Base-by-base conservation (phyloP, 2,888 invertebrate genomes). In the Macrophya annulata region DNA sequence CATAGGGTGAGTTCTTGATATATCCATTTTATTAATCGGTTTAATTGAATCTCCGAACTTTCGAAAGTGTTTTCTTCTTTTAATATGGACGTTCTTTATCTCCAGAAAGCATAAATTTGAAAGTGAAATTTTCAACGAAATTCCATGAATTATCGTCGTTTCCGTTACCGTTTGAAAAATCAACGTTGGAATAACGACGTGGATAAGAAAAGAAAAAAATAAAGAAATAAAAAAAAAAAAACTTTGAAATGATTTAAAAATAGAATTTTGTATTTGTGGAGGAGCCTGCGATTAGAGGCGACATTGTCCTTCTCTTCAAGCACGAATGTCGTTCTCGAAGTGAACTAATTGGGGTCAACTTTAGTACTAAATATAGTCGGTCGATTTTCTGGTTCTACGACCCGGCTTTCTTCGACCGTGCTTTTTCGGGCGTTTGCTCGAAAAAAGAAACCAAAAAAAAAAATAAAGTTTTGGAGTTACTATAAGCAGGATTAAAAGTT, bases 1-100 rank as follows among this genome's bases (percentile, higher is more conserved):
- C 98, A 89, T 98, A 97, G 96, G 89, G 93, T 93, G 87, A 92
- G 91, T 91, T 84, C 55, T 45, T 48, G 31, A 3, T 21, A 65
- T 84, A 76, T 71, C 48, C 15, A 37, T 77, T 51, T 9, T 62
- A 25, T 62, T 9, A 31, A 25, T 10, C 25, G 62, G 25, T 12
- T 55, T n/a, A n/a, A 72, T 10, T 9, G 31, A 43, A 72, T n/a
- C 3, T n/a, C 40, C 17, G 43, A 40, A 40, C 21, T 2, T 25
- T 62, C 25, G 25, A 25, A 62, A 25, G 10, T 25, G 21, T 12
- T 12, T 68, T 5, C 4, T 17, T 37, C 37, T 37, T 25, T 68
- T 68, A 8, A 15, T 37, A 17, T 25, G 15, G 17, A 37, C n/a
- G 5, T n/a, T 51, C 25, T 83, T 71, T 83, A 31, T 31, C 85